Conservation (phyloP, 2,113 vertebrate genomes). For the Propithecus coquereli region DNA sequence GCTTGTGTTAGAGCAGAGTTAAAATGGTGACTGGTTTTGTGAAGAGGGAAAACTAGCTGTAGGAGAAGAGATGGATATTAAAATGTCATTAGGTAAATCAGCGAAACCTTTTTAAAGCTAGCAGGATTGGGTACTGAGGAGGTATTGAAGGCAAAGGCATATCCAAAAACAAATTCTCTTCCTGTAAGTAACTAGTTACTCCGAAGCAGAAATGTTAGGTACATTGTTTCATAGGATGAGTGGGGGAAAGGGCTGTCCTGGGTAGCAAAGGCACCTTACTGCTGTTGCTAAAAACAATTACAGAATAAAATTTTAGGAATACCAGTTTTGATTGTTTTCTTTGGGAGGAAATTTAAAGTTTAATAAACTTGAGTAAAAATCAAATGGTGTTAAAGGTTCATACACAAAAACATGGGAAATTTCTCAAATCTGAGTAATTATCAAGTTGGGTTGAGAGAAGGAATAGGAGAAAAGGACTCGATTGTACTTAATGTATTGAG, state of each 20-base stretch:
- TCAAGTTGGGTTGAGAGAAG: neutral
- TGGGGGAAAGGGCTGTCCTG: neutral
- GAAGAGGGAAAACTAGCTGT: neutral
- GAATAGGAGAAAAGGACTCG: neutral
- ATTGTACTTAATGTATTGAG: neutral
- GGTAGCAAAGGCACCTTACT: neutral
- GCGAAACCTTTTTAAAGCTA: neutral
- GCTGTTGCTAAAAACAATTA: neutral
- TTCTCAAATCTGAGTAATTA: neutral
- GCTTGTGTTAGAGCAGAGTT: constrained; percentile 10
- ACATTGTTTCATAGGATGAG: neutral
- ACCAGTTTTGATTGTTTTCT: neutral
- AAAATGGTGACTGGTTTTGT: constrained; percentile 2
- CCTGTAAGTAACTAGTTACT: neutral
- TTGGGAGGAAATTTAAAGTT: neutral
- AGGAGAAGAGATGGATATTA: neutral
- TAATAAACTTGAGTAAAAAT: neutral
- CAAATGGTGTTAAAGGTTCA: constrained; percentile 1
- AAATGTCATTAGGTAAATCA: constrained; percentile 15
- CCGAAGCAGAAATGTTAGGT: neutral
- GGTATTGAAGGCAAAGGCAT: neutral
- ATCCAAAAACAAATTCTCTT: neutral
- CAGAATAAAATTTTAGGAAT: constrained; percentile 1
- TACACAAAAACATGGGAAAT: neutral
- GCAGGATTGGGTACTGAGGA: neutral